Base-by-base conservation (phyloP, 1,140 invertebrate genomes). In the Trachelipus rathkii region DNA sequence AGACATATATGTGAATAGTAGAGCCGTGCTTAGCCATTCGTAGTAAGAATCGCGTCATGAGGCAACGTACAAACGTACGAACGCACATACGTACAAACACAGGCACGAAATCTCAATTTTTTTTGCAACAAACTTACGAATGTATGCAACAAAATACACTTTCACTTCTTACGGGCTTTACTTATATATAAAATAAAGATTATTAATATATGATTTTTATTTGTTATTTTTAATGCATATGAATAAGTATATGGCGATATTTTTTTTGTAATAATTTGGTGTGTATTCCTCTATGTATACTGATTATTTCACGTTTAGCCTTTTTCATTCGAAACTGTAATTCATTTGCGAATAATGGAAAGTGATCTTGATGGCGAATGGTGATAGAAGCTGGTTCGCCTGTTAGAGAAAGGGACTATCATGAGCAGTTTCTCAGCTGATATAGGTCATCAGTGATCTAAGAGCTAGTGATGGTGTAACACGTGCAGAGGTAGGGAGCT, bases 341-440 rank as follows among this genome's bases (percentile, higher is more conserved):
- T 60, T 15, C 11, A 60, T 60, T 60, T 19, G 46, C 8, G 50
- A 60, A 60, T 19, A 19, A 60, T 60, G 50, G 50, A 60, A 60
- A 60, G 50, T 60, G 50, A 60, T 60, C 50, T 60, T 60, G 33
- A 33, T 60, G 50, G 50, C 50, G 50, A 60, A 60, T 60, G 50
- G 50, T 60, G 50, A 3, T 60, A 19, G 50, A 60, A 19, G 50
- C 50, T 60, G 50, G 50, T 60, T 60, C 50, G 50, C 50, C 11
- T 13, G 19, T 19, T 60, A 60, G 50, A 60, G 50, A 60, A 60
- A 60, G 50, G 50, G 19, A 60, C 50, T 19, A 60, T 60, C 50
- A 60, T 15, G 50, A 60, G 50, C 19, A 15, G 50, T 60, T 60
- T 60, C 50, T 60, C 50, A 60, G 50, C 50, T 60, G 50, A 60